Evolutionary conservation across 2,113 vertebrate species (phyloP), one percentile per base, ranked within the genome.

Genomic region (Cepphus grylle): DNA sequence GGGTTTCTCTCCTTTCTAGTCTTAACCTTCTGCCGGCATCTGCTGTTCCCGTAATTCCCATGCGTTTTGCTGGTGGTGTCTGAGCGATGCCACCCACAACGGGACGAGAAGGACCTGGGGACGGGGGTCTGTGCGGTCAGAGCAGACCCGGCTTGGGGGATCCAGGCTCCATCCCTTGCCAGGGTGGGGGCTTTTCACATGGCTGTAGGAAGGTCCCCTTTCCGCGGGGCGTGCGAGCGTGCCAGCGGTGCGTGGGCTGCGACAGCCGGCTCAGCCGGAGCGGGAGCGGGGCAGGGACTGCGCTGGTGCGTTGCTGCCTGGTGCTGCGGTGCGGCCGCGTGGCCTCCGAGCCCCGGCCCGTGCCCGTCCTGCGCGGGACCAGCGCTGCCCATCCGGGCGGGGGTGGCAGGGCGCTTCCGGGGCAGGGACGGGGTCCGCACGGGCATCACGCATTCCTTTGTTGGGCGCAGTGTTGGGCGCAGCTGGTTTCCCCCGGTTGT

Each of bases 211-310:
- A 19, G 11, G 36, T 58, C 63, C 58, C 47, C 10, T 38, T 3
- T 7, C 14, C 0, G 0, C 27, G 45, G 62, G 50, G 38, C 1
- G 1, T 6, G 2, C 11, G 5, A 42, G 6, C 0, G 0, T 29
- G 26, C 8, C 52, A 7, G 1, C 11, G 4, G 29, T 2, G 6
- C 7, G n/a, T 20, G 15, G 8, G 1, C 0, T 9, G 36, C 34
- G 5, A n/a, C 27, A 18, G 79, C 3, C 11, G 15, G 53, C 65
- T 58, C 42, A 14, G 9, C 17, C 20, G 6, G n/a, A 3, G 15
- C 2, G 8, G 38, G 19, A 25, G 20, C 3, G 16, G 16, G 78
- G 62, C 50, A 29, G 32, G 9, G 47, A 19, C 62, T 1, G 15
- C 14, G 8, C 40, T 8, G 5, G 25, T 9, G 65, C 34, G 0